Conservation (phyloP, 2,888 invertebrate genomes). For the Diachrysia chrysitis region DNA sequence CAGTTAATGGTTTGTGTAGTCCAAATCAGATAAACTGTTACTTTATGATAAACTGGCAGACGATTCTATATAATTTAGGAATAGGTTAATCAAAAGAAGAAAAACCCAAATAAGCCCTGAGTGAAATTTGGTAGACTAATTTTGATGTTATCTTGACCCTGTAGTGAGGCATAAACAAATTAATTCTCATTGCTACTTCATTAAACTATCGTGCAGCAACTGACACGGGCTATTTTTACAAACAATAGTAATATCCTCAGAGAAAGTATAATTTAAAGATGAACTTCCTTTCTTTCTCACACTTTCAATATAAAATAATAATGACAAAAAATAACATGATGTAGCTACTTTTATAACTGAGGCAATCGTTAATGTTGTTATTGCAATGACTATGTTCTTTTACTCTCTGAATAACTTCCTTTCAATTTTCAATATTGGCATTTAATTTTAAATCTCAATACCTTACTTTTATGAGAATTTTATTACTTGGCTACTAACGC, state of each 20-base stretch:
- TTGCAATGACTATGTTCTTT: neutral
- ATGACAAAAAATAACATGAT: neutral
- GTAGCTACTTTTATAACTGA: neutral
- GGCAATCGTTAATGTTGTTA: neutral
- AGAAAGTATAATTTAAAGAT: conserved; percentile 1
- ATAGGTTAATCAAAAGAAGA: too few relatives aligned
- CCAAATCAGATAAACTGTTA: too few relatives aligned
- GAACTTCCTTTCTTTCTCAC: neutral
- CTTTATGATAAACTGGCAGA: too few relatives aligned
- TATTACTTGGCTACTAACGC: conserved; percentile 57
- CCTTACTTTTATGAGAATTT: neutral
- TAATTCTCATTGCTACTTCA: too few relatives aligned
- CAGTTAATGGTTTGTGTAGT: too few relatives aligned
- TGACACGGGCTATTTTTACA: neutral
- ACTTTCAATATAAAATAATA: neutral
- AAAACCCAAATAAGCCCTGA: too few relatives aligned
- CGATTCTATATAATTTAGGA: too few relatives aligned
- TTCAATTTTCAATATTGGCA: neutral
- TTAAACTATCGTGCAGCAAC: neutral
- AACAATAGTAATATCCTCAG: neutral
- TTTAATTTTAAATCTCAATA: neutral
- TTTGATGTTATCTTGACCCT: too few relatives aligned
- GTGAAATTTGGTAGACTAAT: too few relatives aligned
- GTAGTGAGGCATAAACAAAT: too few relatives aligned
- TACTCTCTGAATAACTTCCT: neutral